These are phyloP conservation scores for Acanthornis magna DNA, from an alignment of 2,797 vertebrate genomes.

Conservation along the genomic window DNA sequence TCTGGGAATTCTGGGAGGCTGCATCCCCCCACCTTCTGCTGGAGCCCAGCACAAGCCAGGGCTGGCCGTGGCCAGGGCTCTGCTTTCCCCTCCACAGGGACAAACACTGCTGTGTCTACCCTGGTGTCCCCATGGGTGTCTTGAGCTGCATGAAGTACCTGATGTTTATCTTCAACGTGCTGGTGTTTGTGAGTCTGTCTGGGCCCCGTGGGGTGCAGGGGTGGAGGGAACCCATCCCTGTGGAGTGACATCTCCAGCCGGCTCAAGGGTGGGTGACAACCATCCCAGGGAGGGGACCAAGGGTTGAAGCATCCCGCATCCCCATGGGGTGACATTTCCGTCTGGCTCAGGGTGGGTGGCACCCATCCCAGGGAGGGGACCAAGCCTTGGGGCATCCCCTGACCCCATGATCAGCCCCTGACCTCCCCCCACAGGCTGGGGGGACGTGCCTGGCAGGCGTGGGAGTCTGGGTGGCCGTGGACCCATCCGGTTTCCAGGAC, in stretches of 20 bases:
- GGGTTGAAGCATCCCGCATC: no score
- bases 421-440: constrained; percentile 26
- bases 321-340: neutral
- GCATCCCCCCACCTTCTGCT: rapidly evolving
- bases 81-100: neutral
- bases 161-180: constrained; percentile 67
- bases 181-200: constrained; percentile 63
- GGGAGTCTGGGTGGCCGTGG: constrained; percentile 59
- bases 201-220: neutral
- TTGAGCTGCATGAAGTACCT: constrained; percentile 64
- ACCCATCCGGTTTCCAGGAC: constrained; percentile 53
- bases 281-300: neutral
- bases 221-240: neutral
- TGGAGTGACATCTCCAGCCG: rapidly evolving
- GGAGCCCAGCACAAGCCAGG: neutral
- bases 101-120: rapidly evolving
- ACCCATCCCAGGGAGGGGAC: neutral
- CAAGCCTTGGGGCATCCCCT: neutral
- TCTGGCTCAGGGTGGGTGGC: neutral
- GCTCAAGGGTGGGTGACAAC: neutral
- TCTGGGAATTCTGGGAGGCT: neutral
- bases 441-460: constrained; percentile 21
- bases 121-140: neutral
- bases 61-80: neutral
- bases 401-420: neutral